Evolutionary conservation across 2,888 invertebrate species (phyloP), one percentile per base, ranked within the genome.

Genomic region (Cenopis cana): DNA sequence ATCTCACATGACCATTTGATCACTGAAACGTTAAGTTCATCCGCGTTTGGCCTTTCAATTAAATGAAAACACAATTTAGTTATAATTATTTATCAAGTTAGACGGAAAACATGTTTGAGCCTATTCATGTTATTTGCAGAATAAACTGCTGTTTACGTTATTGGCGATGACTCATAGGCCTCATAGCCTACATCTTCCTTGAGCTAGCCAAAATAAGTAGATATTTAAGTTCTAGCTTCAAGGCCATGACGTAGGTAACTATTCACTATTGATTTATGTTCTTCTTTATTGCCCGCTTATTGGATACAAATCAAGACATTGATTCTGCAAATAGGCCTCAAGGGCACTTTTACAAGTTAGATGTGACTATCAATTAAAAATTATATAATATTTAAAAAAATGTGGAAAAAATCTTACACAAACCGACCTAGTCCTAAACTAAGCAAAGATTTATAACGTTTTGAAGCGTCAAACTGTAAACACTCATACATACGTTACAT

Each of bases 1-100:
- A 62, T 61, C 55, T 55, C 61, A 36, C n/a, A 62, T 52, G 50
- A 24, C 33, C 54, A 56, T 69, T 68, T 60, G 60, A 33, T 50
- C 54, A 54, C 64, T 38, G 24, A 38, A 62, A 64, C n/a, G 62
- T 52, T 52, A 52, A 36, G 62, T 56, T 56, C 36, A 56, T 33
- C 29, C 17, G n/a, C 9, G 11, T 33, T 33, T 55, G 8, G 56
- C 11, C 5, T 56, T 56, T 33, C 56, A 36, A 36, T 36, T 36
- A 11, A 36, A 11, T 55, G 54, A 12, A 24, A 54, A 20, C 54
- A 54, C 12, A 29, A 29, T 55, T 29, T 55, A n/a, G 46, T 55
- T 2, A 5, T 14, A 55, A 0, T 29, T 9, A 6, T 29, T 55
- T 12, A 1, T 55, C 29, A 29, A 14, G 9, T 14, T 29, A 29